Base-by-base conservation (phyloP, 2,113 vertebrate species). In the Ammodytes dubius region DNA sequence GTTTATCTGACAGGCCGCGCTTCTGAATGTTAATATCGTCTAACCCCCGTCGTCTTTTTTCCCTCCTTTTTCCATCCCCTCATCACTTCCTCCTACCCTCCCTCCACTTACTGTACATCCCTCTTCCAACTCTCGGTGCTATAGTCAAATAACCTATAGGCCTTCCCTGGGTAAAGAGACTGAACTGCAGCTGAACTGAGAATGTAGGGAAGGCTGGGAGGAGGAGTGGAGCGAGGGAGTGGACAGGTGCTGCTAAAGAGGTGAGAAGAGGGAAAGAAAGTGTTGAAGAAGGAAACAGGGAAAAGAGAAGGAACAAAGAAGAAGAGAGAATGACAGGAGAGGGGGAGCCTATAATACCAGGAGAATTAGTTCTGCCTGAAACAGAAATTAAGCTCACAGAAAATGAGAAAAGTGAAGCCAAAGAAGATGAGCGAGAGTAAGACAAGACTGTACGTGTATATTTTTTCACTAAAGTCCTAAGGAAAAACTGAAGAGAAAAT, bases 1-100 rank as follows among this genome's bases (percentile, higher is more conserved):
- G 19, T 73, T 88, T 84, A 87, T 88, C 87, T 85, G 89, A 90
- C 89, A 90, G 70, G 72, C 53, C 6, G 56, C 42, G 58, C 58
- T 63, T 35, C 70, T 77, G 85, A 84, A 84, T 83, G 84, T 85
- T 90, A 91, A 92, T 88, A 90, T 79, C 19, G 7, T 80, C 82
- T 40, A 45, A 91, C 93, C 93, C 93, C 86, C 46, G 70, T 37
- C 4, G 73, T 78, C 85, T 80, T 88, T 89, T 71, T 35, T 63
- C 49, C 39, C n/a, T 27, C n/a, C 57, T 40, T 70, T 65, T 80
- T 74, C 27, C 73, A 74, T 86, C 47, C 35, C 50, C 64, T 86
- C 63, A 57, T 82, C 46, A 35, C 50, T 82, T 82, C 19, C 19
- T 47, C 43, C 50, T 7, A 52, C 54, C n/a, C 7, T 59, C 19